Base-by-base conservation (phyloP, 2,113 vertebrate species). In the Zapornia atra region DNA sequence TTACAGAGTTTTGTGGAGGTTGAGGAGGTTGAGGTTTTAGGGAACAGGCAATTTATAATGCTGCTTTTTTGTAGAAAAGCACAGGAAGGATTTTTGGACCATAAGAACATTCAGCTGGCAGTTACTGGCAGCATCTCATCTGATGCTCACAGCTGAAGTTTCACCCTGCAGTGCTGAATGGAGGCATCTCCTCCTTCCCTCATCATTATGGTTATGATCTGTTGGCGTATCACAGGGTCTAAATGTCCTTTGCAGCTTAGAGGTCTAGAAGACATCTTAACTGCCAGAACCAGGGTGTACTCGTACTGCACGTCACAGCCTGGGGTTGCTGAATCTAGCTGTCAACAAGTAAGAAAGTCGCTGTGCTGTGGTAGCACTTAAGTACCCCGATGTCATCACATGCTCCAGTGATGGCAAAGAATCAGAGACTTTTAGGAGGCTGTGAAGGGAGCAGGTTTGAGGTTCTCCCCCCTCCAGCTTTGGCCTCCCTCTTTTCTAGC, bases 361-460 rank as follows among this genome's bases (percentile, higher is more conserved):
- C 40, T 66, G 77, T 0, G 0, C 22, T 73, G 44, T 4, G 10
- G n/a, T 4, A 70, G 59, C 50, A 15, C 4, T 1, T 38, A 53
- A 36, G 18, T 7, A 36, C 16, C 11, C 16, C 0, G 0, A 12
- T 29, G 40, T n/a, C 63, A 22, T 25, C 46, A n/a, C 28, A 6
- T 31, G 66, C 53, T 60, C 68, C 40, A 11, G 16, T 15, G 12
- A 31, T 50, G n/a, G 28, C 24, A 90, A 92, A 69, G 16, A 9
- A n/a, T 65, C 31, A 60, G 77, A 84, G 56, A 17, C 63, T 80
- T 77, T 48, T 6, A 13, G 25, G 44, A 73, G n/a, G 24, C 54
- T 73, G 33, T 40, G 44, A 85, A 92, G 28, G 21, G 18, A 72
- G 26, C 2, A 5, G 18, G 6, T 54, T 61, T 77, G 82, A 90